These are phyloP conservation scores for Pomacea maculata DNA, from an alignment of 1,140 invertebrate species.

Conservation along the genomic window DNA sequence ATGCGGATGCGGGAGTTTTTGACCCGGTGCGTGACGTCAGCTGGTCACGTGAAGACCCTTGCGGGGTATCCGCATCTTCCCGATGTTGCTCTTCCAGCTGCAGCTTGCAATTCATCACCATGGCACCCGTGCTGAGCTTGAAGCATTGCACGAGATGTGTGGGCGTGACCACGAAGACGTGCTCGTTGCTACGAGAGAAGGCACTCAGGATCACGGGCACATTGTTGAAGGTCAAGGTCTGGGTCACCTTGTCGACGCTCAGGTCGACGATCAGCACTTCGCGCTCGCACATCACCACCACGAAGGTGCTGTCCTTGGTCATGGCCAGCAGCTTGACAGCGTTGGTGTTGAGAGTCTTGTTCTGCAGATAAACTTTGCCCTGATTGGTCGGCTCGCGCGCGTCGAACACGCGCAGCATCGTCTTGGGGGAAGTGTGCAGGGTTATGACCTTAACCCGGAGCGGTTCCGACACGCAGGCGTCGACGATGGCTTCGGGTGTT, in stretches of 20 bases:
- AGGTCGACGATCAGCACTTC: constrained; percentile 22
- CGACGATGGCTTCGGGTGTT: constrained; percentile 6
- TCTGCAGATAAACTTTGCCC: constrained; percentile 9
- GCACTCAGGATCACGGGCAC: constrained; percentile 21
- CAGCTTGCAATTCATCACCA: constrained; percentile 19
- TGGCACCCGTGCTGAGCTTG: constrained; percentile 23
- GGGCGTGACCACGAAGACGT: constrained; percentile 27
- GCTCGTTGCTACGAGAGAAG: constrained; percentile 37
- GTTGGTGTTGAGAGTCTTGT: constrained; percentile 1
- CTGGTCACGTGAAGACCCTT: not conserved
- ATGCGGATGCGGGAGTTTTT: not conserved
- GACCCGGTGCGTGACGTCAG: not conserved
- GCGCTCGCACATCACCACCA: constrained; percentile 24
- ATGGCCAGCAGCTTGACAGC: constrained; percentile 18
- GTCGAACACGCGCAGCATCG: constrained; percentile 6
- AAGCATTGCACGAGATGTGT: constrained; percentile 22
- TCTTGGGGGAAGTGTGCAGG: constrained; percentile 4
- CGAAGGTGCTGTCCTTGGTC: constrained; percentile 31
- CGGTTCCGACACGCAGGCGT: constrained; percentile 23
- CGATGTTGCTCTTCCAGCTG: not conserved
- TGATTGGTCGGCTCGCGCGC: not conserved
- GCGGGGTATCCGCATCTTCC: not conserved
- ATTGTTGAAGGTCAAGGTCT: constrained; percentile 14
- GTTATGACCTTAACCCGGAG: constrained; percentile 4
- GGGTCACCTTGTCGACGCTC: not conserved